Percentiles rank a stretch among this genome's conserved stretches.
These are phyloP conservation scores for Oryzaephilus surinamensis DNA, from an alignment of 1,140 invertebrate species.

Conservation along the genomic window DNA sequence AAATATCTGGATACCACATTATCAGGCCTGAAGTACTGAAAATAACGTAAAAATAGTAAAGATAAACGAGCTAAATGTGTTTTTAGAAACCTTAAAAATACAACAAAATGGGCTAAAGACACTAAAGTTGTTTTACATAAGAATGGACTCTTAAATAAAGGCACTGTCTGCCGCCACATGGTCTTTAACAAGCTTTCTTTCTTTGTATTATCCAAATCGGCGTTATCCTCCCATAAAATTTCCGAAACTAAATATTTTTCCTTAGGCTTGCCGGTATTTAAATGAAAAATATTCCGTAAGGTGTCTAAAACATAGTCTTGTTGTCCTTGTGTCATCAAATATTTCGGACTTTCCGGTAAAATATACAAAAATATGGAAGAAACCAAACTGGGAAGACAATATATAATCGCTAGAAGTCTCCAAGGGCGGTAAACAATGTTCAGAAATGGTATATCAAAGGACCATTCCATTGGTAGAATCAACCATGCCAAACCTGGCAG, in stretches of 20 bases:
- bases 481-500: slow-evolving; percentile 55
- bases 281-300: slow-evolving; percentile 46
- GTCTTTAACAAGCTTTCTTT: slow-evolving; percentile 17
- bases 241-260: slow-evolving; percentile 36
- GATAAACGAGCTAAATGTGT: slow-evolving; percentile 45
- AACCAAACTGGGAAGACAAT: slow-evolving; percentile 44
- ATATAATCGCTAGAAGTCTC: slow-evolving; percentile 47
- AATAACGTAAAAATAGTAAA: slow-evolving; percentile 26
- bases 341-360: slow-evolving; percentile 70
- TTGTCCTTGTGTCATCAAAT: slow-evolving; percentile 51
- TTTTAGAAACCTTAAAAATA: too few relatives aligned
- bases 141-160: slow-evolving; percentile 41
- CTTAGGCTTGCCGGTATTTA: slow-evolving; percentile 42
- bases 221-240: slow-evolving; percentile 11
- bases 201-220: slow-evolving; percentile 8
- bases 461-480: slow-evolving; percentile 44
- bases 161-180: slow-evolving; percentile 38
- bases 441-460: slow-evolving; percentile 15
- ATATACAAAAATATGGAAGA: slow-evolving; percentile 41
- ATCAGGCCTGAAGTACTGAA: slow-evolving; percentile 42
- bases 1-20: slow-evolving; percentile 45
- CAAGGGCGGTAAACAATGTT: slow-evolving; percentile 43
- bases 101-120: slow-evolving; percentile 44
- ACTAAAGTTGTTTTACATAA: slow-evolving; percentile 45
- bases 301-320: slow-evolving; percentile 47